Evolutionary conservation across 2,888 invertebrate genomes (phyloP), one percentile per base, ranked within the genome.

Genomic region (Dicranocentrus wangi): DNA sequence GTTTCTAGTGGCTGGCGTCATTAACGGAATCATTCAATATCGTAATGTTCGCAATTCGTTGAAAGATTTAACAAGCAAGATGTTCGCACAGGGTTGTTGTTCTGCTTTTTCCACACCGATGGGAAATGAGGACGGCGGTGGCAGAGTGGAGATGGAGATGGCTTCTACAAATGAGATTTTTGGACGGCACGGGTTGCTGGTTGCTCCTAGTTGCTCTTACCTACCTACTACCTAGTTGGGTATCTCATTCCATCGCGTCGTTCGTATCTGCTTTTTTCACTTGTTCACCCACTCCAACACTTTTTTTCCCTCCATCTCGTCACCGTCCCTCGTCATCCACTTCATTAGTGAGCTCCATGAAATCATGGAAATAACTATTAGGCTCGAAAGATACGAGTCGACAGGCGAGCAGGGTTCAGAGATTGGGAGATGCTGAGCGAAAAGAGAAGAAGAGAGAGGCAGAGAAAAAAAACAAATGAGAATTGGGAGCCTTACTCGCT

Each of bases 151-250:
- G 27, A 61, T 25, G 55, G 53, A 27, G 66, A 66, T 66, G 39
- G 21, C 53, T 69, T 43, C 53, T 53, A 32, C 55, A 71, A 60
- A 71, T 71, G 71, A 60, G 71, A 71, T 71, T 71, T 70, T n/a
- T n/a, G n/a, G n/a, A n/a, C n/a, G n/a, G n/a, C 15, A 60, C n/a
- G n/a, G n/a, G n/a, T 13, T 42, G 10, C 61, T 32, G 3, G 13
- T n/a, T n/a, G n/a, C n/a, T n/a, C n/a, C n/a, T n/a, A n/a, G n/a
- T n/a, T n/a, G n/a, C n/a, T n/a, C n/a, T n/a, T n/a, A n/a, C n/a
- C 39, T 39, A 39, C 13, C 39, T 8, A 39, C 39, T 39, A 39
- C 39, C 7, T 13, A 39, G 8, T 8, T 39, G 7, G 8, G 39
- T 39, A 39, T 39, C 39, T n/a, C n/a, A n/a, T n/a, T n/a, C n/a